phyloP scores from a whole-genome alignment of 2,113 vertebrate species.

The Macaca nemestrina region DNA sequence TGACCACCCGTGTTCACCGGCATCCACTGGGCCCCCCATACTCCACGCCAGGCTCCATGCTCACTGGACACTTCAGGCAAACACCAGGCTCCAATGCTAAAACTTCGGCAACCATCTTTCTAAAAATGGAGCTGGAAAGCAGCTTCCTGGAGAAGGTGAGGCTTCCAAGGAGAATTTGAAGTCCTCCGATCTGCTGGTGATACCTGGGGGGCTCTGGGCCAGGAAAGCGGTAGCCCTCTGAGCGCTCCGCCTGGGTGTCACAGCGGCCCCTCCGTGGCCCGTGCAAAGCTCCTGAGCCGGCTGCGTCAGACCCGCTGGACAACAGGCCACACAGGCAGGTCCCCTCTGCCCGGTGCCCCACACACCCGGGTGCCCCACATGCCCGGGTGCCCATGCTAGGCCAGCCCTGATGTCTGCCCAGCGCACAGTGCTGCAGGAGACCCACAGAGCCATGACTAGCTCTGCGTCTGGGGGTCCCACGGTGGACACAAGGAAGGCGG shows the following conservation, averaged over 20 bases:
- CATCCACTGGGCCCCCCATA: too few relatives aligned
- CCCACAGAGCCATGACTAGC: rapidly evolving
- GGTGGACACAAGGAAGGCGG: background rate
- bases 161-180: background rate
- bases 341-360: too few relatives aligned
- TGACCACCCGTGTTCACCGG: rapidly evolving
- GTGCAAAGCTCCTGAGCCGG: background rate
- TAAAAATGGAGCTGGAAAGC: background rate
- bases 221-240: background rate
- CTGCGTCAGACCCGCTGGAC: background rate
- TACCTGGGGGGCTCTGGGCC: background rate
- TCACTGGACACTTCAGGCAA: background rate
- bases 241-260: rapidly evolving
- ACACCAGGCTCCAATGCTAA: background rate
- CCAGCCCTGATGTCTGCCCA: background rate
- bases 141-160: background rate
- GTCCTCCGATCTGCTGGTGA: background rate
- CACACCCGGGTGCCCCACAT: background rate
- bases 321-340: background rate
- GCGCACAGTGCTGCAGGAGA: background rate
- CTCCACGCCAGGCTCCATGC: rapidly evolving
- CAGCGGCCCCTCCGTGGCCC: background rate
- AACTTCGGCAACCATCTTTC: rapidly evolving
- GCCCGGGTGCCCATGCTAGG: background rate
- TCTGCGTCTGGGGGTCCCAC: background rate